These are phyloP conservation scores for Hermetia illucens DNA, from an alignment of 1,140 invertebrate genomes.

Conservation along the genomic window DNA sequence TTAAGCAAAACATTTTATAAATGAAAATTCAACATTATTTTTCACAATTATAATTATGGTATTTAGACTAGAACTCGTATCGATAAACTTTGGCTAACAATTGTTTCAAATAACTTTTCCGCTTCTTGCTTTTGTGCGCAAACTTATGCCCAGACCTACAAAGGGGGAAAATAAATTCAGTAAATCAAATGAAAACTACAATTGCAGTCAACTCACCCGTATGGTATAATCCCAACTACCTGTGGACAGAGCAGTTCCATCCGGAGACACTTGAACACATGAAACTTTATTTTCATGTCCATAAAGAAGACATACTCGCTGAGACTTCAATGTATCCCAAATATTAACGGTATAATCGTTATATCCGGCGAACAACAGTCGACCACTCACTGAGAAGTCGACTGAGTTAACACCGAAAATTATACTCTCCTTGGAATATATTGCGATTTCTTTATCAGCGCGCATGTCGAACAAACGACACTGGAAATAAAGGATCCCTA, in stretches of 20 bases:
- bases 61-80: too few relatives aligned
- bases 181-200: neutral
- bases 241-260: constrained; percentile 94
- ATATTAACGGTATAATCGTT: constrained; percentile 98
- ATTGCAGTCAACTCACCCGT: constrained; percentile 41
- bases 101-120: too few relatives aligned
- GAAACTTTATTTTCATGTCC: constrained; percentile 97
- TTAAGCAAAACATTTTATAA: too few relatives aligned
- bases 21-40: too few relatives aligned
- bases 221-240: constrained; percentile 97
- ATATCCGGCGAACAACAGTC: constrained; percentile 94
- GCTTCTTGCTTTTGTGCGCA: too few relatives aligned
- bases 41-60: too few relatives aligned
- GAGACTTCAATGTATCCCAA: constrained; percentile 94
- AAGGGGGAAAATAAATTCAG: neutral
- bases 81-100: too few relatives aligned
- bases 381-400: constrained; percentile 92
- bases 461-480: constrained; percentile 95
- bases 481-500: constrained; percentile 33
- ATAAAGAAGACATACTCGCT: constrained; percentile 82
- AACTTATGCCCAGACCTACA: neutral
- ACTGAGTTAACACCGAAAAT: constrained; percentile 98
- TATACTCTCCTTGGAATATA: constrained; percentile 94
- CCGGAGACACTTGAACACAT: constrained; percentile 87
- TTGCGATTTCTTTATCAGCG: constrained; percentile 93